Evolutionary conservation across 64 coral and sea anemone species (phyloP).

Genomic region (Platygyra sinensis): DNA sequence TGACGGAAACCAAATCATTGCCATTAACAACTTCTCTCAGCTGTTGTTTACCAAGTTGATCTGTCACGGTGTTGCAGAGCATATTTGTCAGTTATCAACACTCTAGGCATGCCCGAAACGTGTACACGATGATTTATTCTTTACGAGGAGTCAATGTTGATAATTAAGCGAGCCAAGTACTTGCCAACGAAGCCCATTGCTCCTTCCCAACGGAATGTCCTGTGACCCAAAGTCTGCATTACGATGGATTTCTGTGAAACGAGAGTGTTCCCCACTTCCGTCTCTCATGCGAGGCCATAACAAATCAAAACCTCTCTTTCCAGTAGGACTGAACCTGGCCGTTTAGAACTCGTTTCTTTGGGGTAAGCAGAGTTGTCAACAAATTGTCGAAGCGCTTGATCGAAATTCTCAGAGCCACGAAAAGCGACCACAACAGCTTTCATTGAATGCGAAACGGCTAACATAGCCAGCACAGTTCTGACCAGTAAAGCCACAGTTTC

Average conservation of each 20-base stretch:
- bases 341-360: background rate
- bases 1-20: constrained; percentile 53
- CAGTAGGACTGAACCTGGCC: constrained; percentile 43
- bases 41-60: constrained; percentile 59
- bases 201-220: constrained; percentile 73
- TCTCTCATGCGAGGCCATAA: constrained; percentile 16
- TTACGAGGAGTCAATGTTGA: constrained; percentile 22
- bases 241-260: constrained; percentile 33
- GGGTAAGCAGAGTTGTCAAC: background rate
- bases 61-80: constrained; percentile 67
- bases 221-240: constrained; percentile 67
- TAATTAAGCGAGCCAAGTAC: constrained; percentile 45
- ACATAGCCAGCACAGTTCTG: constrained; percentile 48
- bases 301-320: constrained; percentile 16
- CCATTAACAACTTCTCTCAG: constrained; percentile 64
- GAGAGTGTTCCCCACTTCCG: constrained; percentile 16
- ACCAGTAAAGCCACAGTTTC: constrained; percentile 3
- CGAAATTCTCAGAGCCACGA: constrained; percentile 25
- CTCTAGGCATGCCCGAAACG: constrained; percentile 76
- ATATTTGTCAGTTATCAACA: constrained; percentile 69
- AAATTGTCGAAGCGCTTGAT: background rate
- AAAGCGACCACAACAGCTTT: constrained; percentile 46
- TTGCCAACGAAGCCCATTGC: constrained; percentile 74
- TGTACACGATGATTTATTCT: constrained; percentile 66
- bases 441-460: constrained; percentile 35